Evolutionary conservation across 2,113 vertebrate genomes (phyloP), one percentile per base, ranked within the genome.

Genomic region (Tragelaphus imberbis): DNA sequence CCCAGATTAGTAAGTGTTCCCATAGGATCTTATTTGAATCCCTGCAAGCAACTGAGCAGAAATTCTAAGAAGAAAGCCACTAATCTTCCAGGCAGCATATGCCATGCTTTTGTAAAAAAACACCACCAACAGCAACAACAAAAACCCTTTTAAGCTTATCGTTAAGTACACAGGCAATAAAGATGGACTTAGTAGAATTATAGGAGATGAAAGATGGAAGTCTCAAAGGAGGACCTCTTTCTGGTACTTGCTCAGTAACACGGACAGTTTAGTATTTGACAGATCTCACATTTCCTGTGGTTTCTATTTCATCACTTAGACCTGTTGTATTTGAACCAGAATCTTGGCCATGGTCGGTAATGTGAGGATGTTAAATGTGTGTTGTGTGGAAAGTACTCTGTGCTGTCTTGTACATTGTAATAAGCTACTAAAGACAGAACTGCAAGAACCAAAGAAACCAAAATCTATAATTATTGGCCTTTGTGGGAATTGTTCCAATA

Each of bases 401-500:
- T 97, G 61, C 89, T 98, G 77, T 97, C 96, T 96, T 98, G 97
- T 97, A 88, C 90, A 97, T 94, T 88, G 53, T 90, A 97, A 98
- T 98, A 98, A 98, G 65, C 77, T 96, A 94, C 79, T 98, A 80
- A 97, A 92, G 97, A 98, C 94, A 95, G 96, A 98, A 92, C 84
- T 75, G 87, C 5, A 6, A 97, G 96, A 97, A 98, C 88, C 61
- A 94, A 96, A 68, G 68, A 89, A 96, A 51, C 59, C 91, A 97
- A 98, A 98, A 97, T 97, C 96, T 98, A 84, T 98, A 98, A 98
- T 98, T 98, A 98, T 98, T 97, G 96, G 59, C 98, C 87, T 98
- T 98, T 98, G 97, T 97, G 96, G 95, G 95, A 97, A 98, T 97
- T 98, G 68, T 65, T 98, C 92, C 98, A 97, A 97, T 93, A 98